Base-by-base conservation (phyloP, 1,140 invertebrate species). In the Hycleus phaleratus region DNA sequence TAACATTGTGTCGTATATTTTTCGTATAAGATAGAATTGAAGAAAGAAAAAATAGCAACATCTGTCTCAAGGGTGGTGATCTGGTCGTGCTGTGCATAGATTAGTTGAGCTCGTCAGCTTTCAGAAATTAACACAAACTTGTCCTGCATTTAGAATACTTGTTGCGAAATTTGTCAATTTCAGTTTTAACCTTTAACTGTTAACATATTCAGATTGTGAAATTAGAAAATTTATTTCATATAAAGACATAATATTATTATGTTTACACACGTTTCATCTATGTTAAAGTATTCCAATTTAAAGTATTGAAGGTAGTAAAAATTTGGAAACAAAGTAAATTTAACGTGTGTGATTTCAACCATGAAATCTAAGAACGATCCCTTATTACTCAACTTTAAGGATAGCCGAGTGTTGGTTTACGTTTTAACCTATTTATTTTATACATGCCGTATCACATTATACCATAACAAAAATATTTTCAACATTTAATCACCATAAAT, bases 111-210 rank as follows among this genome's bases (percentile, higher is more conserved):
- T 55, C 52, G 52, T 55, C 52, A 55, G 45, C 44, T 55, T 63
- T 63, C 60, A 51, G 59, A 63, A 63, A 63, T 63, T 63, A 63
- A 57, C 62, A 54, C 50, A 63, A 60, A 63, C 62, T 63, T 63
- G 62, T 49, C 54, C 53, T 63, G 62, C 62, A 63, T 63, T 63
- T 63, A 54, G 59, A 63, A 63, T 63, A 63, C 62, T 63, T 63
- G 62, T 63, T 63, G 62, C 62, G 54, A 56, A 42, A 42, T n/a
- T 11, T 2, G 11, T 11, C 40, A 42, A 42, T 42, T 42, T 42
- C 40, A 6, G 5, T 42, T 9, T 42, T 42, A 9, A 18, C 18
- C 18, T 18, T 18, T 18, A 18, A 18, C 0, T 18, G 18, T 18
- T 18, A 18, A 18, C 18, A 18, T 18, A 18, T 18, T 18, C 18